Evolutionary conservation across 2,888 invertebrate genomes (phyloP).

Genomic region (Coenonympha arcania): DNA sequence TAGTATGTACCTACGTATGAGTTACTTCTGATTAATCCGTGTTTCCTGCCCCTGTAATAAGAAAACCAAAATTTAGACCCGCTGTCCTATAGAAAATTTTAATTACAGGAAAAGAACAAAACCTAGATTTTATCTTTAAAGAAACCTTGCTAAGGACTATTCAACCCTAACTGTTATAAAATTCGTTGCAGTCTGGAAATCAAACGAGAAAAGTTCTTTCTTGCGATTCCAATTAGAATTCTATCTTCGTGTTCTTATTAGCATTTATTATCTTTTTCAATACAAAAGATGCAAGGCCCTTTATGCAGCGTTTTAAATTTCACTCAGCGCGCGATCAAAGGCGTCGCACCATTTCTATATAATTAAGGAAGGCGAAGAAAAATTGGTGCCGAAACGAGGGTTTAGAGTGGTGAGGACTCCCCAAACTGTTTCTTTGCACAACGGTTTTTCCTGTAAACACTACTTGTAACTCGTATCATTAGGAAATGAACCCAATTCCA

Average conservation of each 20-base stretch:
- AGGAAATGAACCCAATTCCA: conserved; percentile 43
- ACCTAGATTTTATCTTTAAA: neutral
- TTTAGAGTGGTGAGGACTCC: conserved; percentile 57
- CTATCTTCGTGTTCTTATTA: conserved; percentile 10
- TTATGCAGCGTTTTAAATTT: conserved; percentile 28
- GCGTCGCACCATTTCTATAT: conserved; percentile 69
- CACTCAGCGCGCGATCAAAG: conserved; percentile 46
- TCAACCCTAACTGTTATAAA: neutral
- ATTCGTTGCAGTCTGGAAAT: neutral
- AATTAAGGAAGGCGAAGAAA: conserved; percentile 64
- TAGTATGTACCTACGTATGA: no score
- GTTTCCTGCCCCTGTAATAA: no score
- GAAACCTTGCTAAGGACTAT: neutral
- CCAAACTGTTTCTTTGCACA: conserved; percentile 65
- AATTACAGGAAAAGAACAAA: neutral
- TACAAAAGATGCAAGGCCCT: conserved; percentile 8
- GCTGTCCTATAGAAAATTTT: neutral
- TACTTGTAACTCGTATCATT: conserved; percentile 36
- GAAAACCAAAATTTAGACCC: neutral
- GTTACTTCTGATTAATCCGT: no score
- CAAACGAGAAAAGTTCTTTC: conserved; percentile 7
- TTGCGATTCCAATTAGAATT: conserved; percentile 11
- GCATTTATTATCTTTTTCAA: conserved; percentile 7
- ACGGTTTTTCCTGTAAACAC: conserved; percentile 64
- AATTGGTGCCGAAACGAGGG: conserved; percentile 59